phyloP scores from a whole-genome alignment of 2,797 vertebrate species.

The Coendou prehensilis region DNA sequence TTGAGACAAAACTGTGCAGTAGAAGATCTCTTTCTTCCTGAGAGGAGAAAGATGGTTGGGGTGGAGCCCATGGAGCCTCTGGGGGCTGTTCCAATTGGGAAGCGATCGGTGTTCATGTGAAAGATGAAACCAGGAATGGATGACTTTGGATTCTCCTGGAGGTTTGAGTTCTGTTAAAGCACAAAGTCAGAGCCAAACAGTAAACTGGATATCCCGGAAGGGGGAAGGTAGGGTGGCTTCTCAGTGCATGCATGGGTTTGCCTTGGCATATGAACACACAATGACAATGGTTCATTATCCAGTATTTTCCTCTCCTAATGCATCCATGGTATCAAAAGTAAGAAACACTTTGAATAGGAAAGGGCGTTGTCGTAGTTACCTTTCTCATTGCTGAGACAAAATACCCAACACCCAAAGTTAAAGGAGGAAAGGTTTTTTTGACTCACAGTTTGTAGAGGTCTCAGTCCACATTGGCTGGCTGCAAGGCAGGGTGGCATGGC shows the following conservation, averaged over 20 bases:
- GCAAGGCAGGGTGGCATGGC: neutral
- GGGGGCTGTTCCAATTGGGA: neutral
- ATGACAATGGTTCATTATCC: neutral
- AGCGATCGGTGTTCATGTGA: neutral
- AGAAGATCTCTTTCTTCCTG: constrained; percentile 30
- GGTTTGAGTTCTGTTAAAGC: neutral
- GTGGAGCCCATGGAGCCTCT: neutral
- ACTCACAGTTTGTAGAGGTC: neutral
- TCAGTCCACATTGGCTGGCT: neutral
- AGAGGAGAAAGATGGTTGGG: neutral
- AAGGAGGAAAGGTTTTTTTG: neutral
- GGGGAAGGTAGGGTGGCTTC: neutral
- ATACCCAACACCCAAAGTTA: neutral
- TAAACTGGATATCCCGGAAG: neutral
- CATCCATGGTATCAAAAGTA: neutral
- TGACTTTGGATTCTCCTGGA: neutral
- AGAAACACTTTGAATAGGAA: neutral
- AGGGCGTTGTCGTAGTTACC: neutral
- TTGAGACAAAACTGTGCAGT: neutral
- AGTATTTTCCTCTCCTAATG: neutral
- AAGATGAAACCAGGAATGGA: neutral
- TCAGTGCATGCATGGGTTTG: neutral
- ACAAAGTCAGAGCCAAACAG: neutral
- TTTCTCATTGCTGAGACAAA: neutral
- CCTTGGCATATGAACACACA: neutral